Percentiles rank a stretch among this genome's conserved stretches.
phyloP scores from a whole-genome alignment of 2,113 vertebrate genomes.

The Ia io region DNA sequence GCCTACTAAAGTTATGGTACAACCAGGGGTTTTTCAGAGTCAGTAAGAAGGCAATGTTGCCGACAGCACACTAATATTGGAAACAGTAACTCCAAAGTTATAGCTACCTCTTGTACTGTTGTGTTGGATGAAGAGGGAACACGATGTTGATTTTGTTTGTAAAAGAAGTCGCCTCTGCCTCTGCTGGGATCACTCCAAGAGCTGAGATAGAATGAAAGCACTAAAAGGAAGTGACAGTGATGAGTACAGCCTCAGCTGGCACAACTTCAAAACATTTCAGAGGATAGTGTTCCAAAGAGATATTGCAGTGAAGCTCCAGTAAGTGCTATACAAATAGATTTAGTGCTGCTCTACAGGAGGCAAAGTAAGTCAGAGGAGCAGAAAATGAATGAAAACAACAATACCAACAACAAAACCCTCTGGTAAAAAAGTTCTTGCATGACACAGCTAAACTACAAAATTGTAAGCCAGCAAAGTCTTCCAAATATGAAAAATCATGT shows the following conservation, averaged over 20 bases:
- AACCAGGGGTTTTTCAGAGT: neutral
- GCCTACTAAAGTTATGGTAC: neutral
- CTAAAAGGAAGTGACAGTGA: slow-evolving; percentile 61
- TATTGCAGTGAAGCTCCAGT: neutral
- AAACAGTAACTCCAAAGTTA: neutral
- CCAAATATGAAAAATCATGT: neutral
- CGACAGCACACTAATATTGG: neutral
- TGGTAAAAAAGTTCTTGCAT: slow-evolving; percentile 48
- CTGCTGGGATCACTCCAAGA: slow-evolving; percentile 39
- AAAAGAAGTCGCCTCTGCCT: slow-evolving; percentile 39
- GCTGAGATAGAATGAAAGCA: slow-evolving; percentile 52
- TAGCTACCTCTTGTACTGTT: neutral
- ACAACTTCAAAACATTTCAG: slow-evolving; percentile 52
- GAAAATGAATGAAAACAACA: slow-evolving; percentile 50
- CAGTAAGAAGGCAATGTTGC: neutral
- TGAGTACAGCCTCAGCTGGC: slow-evolving; percentile 51
- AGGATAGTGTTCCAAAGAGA: slow-evolving; percentile 58
- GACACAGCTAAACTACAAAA: neutral
- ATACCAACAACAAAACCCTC: neutral
- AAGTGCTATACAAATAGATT: slow-evolving; percentile 62
- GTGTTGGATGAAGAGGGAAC: slow-evolving; percentile 30
- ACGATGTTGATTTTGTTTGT: slow-evolving; percentile 42
- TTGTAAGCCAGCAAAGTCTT: slow-evolving; percentile 3
- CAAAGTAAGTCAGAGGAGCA: slow-evolving; percentile 7
- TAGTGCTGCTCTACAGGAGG: neutral